phyloP scores from a whole-genome alignment of 2,888 invertebrate species.

The Acronicta alni region DNA sequence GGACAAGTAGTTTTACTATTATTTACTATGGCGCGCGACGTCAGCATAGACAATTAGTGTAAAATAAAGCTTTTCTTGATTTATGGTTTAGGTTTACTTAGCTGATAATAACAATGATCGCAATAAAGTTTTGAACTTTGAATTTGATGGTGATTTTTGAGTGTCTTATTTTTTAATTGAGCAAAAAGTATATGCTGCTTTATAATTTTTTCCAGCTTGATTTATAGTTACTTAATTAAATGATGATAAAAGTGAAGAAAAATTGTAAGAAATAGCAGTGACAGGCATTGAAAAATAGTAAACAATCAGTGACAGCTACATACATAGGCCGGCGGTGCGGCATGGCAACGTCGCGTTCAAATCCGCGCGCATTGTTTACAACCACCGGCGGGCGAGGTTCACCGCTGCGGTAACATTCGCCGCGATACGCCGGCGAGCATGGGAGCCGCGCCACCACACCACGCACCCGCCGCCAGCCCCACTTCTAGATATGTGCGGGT shows the following conservation, averaged over 20 bases:
- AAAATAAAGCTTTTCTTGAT: slow-evolving; percentile 18
- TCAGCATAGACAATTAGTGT: slow-evolving; percentile 23
- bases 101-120: too few relatives aligned
- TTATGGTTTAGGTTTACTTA: not conserved
- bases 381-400: slow-evolving; percentile 68
- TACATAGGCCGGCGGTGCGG: slow-evolving; percentile 62
- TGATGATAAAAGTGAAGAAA: not conserved
- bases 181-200: too few relatives aligned
- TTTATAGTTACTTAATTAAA: too few relatives aligned
- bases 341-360: slow-evolving; percentile 77
- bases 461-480: slow-evolving; percentile 36
- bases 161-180: too few relatives aligned
- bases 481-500: slow-evolving; percentile 47
- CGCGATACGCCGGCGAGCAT: slow-evolving; percentile 44
- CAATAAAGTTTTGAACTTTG: too few relatives aligned
- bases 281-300: slow-evolving; percentile 57
- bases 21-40: too few relatives aligned
- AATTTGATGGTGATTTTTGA: too few relatives aligned
- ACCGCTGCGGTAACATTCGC: slow-evolving; percentile 68
- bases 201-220: too few relatives aligned
- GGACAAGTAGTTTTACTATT: slow-evolving; percentile 31
- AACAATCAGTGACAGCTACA: slow-evolving; percentile 67
- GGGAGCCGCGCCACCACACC: slow-evolving; percentile 39
- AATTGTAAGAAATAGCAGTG: slow-evolving; percentile 17
- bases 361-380: slow-evolving; percentile 83